These are phyloP conservation scores for Indicator indicator DNA, from an alignment of 2,113 vertebrate species.

Conservation along the genomic window DNA sequence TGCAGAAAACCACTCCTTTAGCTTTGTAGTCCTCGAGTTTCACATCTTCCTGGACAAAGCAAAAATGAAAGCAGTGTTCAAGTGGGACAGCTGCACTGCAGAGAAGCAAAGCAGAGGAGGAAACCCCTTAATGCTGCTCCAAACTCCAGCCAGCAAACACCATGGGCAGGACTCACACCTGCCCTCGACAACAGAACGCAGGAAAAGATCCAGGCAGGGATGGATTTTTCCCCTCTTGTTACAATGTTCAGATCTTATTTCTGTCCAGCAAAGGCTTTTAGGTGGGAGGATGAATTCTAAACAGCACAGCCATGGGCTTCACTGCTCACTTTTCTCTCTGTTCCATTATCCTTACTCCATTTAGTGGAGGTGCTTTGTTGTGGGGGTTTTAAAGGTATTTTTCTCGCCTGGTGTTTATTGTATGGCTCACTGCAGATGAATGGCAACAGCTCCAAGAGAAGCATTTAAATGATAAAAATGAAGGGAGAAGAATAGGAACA, in stretches of 20 bases:
- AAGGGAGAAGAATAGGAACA: neutral
- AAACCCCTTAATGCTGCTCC: neutral
- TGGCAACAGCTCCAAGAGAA: neutral
- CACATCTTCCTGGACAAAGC: neutral
- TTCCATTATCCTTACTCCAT: neutral
- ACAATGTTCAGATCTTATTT: neutral
- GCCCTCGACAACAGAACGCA: neutral
- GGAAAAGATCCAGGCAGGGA: neutral
- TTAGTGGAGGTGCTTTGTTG: neutral
- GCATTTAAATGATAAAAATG: neutral
- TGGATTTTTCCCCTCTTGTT: neutral
- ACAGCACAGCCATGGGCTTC: accelerated
- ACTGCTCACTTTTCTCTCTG: neutral
- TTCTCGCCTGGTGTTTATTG: neutral
- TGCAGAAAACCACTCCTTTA: neutral
- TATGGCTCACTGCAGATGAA: neutral
- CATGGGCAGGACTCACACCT: neutral
- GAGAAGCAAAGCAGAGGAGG: neutral
- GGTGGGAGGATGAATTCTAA: neutral
- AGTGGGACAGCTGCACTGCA: neutral
- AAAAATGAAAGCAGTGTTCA: neutral
- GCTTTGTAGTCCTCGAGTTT: neutral
- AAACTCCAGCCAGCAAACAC: accelerated
- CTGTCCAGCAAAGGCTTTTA: neutral
- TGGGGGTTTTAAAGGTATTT: neutral